Conservation (phyloP, 2,888 invertebrate species). For the Seira sanloemensis region DNA sequence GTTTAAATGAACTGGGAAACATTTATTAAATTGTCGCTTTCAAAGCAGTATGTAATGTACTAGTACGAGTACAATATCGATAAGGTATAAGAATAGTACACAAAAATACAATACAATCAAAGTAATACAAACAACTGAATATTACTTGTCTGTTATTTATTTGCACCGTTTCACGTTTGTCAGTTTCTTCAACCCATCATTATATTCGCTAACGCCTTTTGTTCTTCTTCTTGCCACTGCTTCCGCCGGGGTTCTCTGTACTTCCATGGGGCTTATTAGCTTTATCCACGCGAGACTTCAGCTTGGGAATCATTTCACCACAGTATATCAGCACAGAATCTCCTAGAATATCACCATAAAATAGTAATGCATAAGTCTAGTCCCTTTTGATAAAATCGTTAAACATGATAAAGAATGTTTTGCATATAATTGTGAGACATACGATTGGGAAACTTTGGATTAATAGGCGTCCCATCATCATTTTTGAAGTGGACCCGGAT, state of each 20-base stretch:
- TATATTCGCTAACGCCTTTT: constrained; percentile 75
- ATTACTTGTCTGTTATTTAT: too few relatives aligned
- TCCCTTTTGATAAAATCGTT: background rate
- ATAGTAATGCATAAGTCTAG: background rate
- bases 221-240: constrained; percentile 77
- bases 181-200: too few relatives aligned
- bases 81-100: too few relatives aligned
- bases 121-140: too few relatives aligned
- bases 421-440: constrained; percentile 72
- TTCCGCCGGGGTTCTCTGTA: constrained; percentile 73
- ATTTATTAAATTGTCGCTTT: too few relatives aligned
- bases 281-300: constrained; percentile 86
- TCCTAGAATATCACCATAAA: constrained; percentile 76
- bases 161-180: too few relatives aligned
- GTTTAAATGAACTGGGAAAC: too few relatives aligned
- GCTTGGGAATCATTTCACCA: constrained; percentile 91
- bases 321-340: constrained; percentile 87
- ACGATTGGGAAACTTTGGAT: constrained; percentile 83
- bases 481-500: constrained; percentile 94
- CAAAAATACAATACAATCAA: too few relatives aligned
- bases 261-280: constrained; percentile 74
- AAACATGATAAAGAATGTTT: constrained; percentile 10
- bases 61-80: too few relatives aligned
- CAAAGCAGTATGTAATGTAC: too few relatives aligned
- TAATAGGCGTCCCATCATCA: constrained; percentile 88